Evolutionary conservation across 2,888 invertebrate genomes (phyloP).

Genomic region (Empis livida): DNA sequence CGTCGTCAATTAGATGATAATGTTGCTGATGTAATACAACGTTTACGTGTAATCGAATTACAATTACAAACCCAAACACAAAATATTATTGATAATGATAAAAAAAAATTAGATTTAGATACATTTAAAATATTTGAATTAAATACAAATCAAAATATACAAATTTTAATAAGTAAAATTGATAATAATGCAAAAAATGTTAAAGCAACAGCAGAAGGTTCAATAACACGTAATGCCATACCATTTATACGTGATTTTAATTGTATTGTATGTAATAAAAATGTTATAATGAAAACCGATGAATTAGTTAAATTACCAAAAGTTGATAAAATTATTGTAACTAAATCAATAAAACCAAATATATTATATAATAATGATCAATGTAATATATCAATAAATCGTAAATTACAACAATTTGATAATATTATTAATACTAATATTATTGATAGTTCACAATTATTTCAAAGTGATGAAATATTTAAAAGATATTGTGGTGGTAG

Average conservation of each 20-base stretch:
- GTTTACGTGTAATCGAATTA: constrained; percentile 13
- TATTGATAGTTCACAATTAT: constrained; percentile 12
- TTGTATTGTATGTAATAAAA: constrained; percentile 65
- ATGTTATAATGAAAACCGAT: constrained; percentile 54
- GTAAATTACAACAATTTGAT: constrained; percentile 37
- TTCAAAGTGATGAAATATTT: no score
- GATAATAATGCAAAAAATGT: no score
- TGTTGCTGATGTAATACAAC: constrained; percentile 21
- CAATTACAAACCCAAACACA: neutral
- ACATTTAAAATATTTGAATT: neutral
- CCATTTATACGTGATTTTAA: constrained; percentile 56
- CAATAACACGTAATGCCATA: constrained; percentile 11
- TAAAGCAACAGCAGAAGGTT: neutral
- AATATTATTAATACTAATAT: constrained; percentile 2
- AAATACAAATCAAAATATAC: no score
- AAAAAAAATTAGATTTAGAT: neutral
- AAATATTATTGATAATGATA: neutral
- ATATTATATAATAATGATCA: constrained; percentile 46
- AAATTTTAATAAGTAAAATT: no score
- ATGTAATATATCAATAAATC: constrained; percentile 15
- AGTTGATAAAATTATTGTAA: constrained; percentile 42
- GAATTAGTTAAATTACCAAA: constrained; percentile 38
- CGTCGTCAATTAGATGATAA: constrained; percentile 24
- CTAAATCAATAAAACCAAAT: constrained; percentile 52
- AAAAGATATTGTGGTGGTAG: constrained; percentile 63